These are phyloP conservation scores for Tauraco hartlaubi DNA, from an alignment of 2,797 vertebrate species.

Conservation along the genomic window DNA sequence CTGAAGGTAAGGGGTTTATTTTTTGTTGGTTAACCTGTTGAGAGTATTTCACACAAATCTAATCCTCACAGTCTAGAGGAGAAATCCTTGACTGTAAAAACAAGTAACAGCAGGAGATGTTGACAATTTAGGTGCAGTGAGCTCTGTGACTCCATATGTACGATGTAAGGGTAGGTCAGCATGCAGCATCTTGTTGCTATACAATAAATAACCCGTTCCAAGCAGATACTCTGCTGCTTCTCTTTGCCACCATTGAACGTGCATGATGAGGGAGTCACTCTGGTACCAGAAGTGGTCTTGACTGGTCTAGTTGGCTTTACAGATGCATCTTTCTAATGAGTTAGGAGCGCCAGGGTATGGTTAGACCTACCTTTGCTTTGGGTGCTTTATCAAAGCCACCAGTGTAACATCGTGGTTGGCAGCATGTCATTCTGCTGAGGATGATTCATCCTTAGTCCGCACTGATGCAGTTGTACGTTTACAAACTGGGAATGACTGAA, in stretches of 20 bases:
- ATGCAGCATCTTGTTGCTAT: background rate
- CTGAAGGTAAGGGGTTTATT: slow-evolving; percentile 83
- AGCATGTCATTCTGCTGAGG: background rate
- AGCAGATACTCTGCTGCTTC: background rate
- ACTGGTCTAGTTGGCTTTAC: background rate
- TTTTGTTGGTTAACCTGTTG: background rate
- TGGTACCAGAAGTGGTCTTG: background rate
- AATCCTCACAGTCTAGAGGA: background rate
- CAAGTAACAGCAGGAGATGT: background rate
- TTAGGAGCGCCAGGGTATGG: background rate
- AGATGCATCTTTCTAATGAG: background rate
- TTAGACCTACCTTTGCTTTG: background rate
- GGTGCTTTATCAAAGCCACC: background rate
- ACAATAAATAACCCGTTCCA: background rate
- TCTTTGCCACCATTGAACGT: background rate
- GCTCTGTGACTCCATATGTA: background rate
- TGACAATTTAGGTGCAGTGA: background rate
- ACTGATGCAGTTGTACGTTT: background rate
- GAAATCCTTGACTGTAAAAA: background rate
- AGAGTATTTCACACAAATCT: background rate
- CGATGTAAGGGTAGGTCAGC: background rate
- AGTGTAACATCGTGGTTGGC: background rate
- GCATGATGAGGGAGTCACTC: background rate
- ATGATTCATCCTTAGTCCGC: background rate
- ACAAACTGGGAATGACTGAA: background rate